phyloP scores from a whole-genome alignment of 2,113 vertebrate species.

The Siniperca knerii region DNA sequence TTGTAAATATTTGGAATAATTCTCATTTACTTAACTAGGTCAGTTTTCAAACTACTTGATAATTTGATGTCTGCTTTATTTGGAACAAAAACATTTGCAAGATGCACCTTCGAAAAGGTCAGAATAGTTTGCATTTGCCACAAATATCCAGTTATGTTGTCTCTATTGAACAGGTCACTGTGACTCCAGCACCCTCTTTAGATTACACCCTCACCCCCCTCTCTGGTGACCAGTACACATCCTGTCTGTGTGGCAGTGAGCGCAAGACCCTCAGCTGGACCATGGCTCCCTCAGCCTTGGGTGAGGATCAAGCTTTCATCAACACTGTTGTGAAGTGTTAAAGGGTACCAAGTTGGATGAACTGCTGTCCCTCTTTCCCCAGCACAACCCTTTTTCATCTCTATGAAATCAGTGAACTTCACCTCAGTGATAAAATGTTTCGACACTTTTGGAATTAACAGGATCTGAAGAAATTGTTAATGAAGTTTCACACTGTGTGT shows the following conservation, averaged over 20 bases:
- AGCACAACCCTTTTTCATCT: background rate
- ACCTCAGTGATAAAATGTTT: background rate
- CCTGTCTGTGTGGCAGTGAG: slow-evolving; percentile 78
- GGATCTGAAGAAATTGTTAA: background rate
- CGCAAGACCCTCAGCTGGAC: slow-evolving; percentile 82
- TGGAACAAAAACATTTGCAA: background rate
- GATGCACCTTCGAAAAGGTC: background rate
- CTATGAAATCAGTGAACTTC: background rate
- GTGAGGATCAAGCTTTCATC: slow-evolving; percentile 68
- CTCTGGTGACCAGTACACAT: slow-evolving; percentile 74
- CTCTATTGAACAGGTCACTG: slow-evolving; percentile 77
- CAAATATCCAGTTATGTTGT: slow-evolving; percentile 10
- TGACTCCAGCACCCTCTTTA: slow-evolving; percentile 72
- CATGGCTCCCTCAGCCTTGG: slow-evolving; percentile 77
- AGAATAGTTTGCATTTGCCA: background rate
- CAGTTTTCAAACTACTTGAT: background rate
- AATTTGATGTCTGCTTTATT: background rate
- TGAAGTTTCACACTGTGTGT: background rate
- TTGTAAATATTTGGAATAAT: background rate
- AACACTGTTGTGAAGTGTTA: background rate
- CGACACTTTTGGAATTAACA: background rate
- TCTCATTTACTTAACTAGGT: background rate
- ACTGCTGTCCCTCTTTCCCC: too few relatives aligned
- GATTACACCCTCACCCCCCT: slow-evolving; percentile 80
- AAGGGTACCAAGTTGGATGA: too few relatives aligned